phyloP scores from a whole-genome alignment of 2,888 invertebrate species.

The Alviniconcha strummeri region DNA sequence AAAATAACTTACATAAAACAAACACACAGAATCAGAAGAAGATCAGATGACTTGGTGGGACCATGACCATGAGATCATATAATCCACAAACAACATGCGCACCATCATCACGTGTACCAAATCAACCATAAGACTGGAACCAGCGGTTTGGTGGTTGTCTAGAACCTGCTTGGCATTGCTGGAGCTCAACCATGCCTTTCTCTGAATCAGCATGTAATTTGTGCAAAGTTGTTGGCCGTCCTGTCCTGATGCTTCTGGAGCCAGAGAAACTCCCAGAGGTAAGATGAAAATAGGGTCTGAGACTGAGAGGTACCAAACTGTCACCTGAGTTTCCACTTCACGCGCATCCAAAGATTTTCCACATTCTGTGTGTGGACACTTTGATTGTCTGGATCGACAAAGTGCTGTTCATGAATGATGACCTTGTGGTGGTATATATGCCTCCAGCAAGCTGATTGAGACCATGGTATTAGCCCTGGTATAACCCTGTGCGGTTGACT shows the following conservation, averaged over 20 bases:
- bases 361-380: constrained; percentile 16
- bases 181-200: no score
- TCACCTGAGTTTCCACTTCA: constrained; percentile 21
- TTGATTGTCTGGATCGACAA: constrained; percentile 12
- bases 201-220: no score
- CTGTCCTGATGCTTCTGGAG: no score
- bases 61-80: background rate
- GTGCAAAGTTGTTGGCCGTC: no score
- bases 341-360: constrained; percentile 25
- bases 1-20: background rate
- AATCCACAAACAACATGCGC: background rate
- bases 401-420: constrained; percentile 14
- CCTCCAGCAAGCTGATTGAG: background rate
- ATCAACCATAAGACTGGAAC: no score
- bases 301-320: constrained; percentile 26
- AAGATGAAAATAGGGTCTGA: background rate
- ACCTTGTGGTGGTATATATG: constrained; percentile 11
- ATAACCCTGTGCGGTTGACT: no score
- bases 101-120: no score
- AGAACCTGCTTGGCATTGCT: no score
- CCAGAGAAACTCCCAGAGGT: constrained; percentile 1
- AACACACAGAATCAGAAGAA: background rate
- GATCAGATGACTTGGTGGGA: background rate
- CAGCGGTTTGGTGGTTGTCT: no score
- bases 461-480: no score